These are phyloP conservation scores for Nomada goodeniana DNA, from an alignment of 2,888 invertebrate genomes.

Conservation along the genomic window DNA sequence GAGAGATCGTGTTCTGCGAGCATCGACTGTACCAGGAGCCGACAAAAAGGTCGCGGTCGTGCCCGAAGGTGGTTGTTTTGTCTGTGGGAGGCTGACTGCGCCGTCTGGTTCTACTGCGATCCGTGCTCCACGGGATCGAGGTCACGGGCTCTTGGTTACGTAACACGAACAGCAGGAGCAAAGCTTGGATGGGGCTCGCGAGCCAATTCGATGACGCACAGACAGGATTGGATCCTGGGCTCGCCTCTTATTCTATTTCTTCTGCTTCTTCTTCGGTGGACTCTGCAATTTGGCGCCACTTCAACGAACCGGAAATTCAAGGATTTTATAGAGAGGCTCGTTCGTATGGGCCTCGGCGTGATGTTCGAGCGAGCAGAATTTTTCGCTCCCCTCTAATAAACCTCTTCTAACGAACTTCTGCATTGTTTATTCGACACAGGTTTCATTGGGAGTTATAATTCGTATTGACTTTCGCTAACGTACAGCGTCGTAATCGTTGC, in stretches of 20 bases:
- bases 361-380: too few species aligned
- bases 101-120: slow-evolving; percentile 68
- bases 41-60: slow-evolving; percentile 69
- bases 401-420: too few species aligned
- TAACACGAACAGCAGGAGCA: slow-evolving; percentile 66
- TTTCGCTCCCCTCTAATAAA: too few species aligned
- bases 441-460: too few species aligned
- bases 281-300: background rate
- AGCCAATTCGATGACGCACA: slow-evolving; percentile 53
- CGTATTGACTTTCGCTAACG: too few species aligned
- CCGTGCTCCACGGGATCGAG: slow-evolving; percentile 74
- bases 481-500: too few species aligned
- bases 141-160: slow-evolving; percentile 77
- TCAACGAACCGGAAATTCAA: background rate
- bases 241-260: slow-evolving; percentile 16
- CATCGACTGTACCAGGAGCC: slow-evolving; percentile 64
- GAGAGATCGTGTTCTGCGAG: slow-evolving; percentile 21
- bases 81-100: slow-evolving; percentile 68
- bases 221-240: slow-evolving; percentile 47
- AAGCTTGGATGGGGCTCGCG: slow-evolving; percentile 30
- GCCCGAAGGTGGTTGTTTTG: slow-evolving; percentile 69
- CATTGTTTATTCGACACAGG: too few species aligned
- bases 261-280: background rate
- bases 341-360: background rate
- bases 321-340: background rate